Base-by-base conservation (phyloP, 2,888 invertebrate genomes). In the Drosophila setosimentum region DNA sequence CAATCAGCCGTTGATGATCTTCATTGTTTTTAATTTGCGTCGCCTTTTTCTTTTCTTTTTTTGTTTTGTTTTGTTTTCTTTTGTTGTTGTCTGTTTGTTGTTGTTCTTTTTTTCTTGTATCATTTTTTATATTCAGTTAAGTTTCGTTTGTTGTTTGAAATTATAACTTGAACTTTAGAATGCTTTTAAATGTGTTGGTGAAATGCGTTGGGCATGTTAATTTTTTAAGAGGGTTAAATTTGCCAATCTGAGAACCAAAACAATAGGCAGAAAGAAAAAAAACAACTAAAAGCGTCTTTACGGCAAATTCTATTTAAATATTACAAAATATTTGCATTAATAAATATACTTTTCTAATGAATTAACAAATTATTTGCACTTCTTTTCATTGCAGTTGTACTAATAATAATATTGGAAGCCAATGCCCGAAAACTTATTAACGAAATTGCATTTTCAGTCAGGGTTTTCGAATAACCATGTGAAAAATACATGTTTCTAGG, bases 11-110 rank as follows among this genome's bases (percentile, higher is more conserved):
- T 72, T 84, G 84, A 78, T 82, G 89, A 89, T 87, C 85, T 87
- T 87, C 87, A 87, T 82, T 86, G 87, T 84, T 84, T 86, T 86
- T 83, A 89, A 87, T 89, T 83, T 83, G 74, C 73, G 63, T 68
- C 73, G 72, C 58, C 63, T 68, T 67, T 70, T 51, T 60, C n/a
- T 33, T 55, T 50, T 60, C 33, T 50, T 51, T 57, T 73, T 69
- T 71, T n/a, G n/a, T 68, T 48, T 60, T 54, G 37, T 53, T 78
- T 66, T 53, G 42, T 48, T 57, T 54, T 57, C 55, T 51, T 61
- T 78, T 71, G 16, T 16, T 35, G 0, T 32, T 32, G 11, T 11
- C n/a, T 45, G 32, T n/a, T 18, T 42, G 33, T 37, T 68, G 58
- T 54, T 37, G 37, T 37, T 37, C 42, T 48, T 66, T 51, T 54